Base-by-base conservation (phyloP, 2,113 vertebrate genomes). In the Coregonus clupeaformis region DNA sequence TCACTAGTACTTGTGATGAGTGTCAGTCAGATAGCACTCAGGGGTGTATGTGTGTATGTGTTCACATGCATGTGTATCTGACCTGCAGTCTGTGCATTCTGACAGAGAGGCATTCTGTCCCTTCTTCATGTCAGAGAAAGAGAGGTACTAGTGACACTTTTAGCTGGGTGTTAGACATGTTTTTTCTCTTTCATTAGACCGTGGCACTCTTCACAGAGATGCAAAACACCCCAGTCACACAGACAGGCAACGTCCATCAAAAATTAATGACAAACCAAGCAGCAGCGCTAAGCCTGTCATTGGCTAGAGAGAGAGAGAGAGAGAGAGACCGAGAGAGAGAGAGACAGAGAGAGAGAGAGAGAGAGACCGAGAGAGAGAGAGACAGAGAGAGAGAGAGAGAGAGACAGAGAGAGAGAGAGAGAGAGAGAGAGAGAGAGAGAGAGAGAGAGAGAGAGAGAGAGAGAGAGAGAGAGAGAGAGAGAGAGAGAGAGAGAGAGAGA, bases 241-340 rank as follows among this genome's bases (percentile, higher is more conserved):
- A 36, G 32, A 36, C 32, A 36, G 32, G 32, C 6, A 36, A 36
- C 32, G 6, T 1, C 25, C 27, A 84, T 76, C 20, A 80, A 89
- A 84, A 77, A 72, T 77, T 1, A 20, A 70, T 5, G 80, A 68
- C 62, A 68, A 82, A 80, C 74, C 32, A 36, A 36, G 32, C 32
- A 36, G 32, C 32, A 36, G 32, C 4, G 6, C 32, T 64, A 16
- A 36, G 45, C 59, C 42, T 42, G 66, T 29, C 20, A 25, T 20
- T 22, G 32, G 71, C 59, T 16, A 32, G 6, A 57, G 32, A 1
- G 6, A 36, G 1, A 32, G 0, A 32, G 6, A 36, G 1, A 36
- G 6, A 6, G 1, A 7, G 6, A 36, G 4, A 6, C n/a, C n/a
- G n/a, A n/a, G 32, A 6, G 1, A 36, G 32, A 6, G 32, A 36